These are phyloP conservation scores for Dolichoris vasculosae DNA, from an alignment of 1,140 invertebrate species.

Conservation along the genomic window DNA sequence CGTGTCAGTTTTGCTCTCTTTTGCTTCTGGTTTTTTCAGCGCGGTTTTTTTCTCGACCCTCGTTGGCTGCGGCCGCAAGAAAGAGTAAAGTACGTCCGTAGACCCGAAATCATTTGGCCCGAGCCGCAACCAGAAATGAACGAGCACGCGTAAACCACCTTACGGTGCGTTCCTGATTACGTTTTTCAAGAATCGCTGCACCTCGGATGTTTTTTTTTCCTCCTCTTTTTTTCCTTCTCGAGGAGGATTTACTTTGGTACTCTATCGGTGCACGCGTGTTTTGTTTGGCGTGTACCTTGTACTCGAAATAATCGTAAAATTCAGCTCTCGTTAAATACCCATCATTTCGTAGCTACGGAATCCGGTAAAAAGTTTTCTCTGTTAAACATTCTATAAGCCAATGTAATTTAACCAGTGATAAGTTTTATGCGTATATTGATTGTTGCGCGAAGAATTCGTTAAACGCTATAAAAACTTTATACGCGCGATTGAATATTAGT, in stretches of 20 bases:
- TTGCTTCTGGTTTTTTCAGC: background rate
- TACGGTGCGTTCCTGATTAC: background rate
- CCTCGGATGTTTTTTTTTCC: background rate
- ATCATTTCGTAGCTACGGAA: background rate
- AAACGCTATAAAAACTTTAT: background rate
- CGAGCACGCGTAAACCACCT: background rate
- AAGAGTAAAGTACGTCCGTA: background rate
- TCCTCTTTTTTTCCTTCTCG: background rate
- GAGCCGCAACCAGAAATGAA: background rate
- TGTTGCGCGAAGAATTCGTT: background rate
- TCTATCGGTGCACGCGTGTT: background rate
- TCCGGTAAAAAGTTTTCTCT: background rate
- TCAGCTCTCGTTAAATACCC: background rate
- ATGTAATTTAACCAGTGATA: background rate
- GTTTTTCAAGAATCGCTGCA: background rate
- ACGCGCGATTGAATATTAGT: background rate
- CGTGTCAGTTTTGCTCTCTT: conserved; percentile 37
- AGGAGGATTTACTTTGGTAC: background rate
- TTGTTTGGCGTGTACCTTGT: background rate
- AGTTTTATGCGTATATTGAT: background rate
- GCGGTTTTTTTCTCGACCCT: background rate
- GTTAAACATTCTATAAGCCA: background rate
- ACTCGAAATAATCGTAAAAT: background rate
- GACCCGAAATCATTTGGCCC: background rate
- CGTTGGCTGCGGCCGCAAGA: background rate